Evolutionary conservation across 1,140 invertebrate species (phyloP).

Genomic region (Cotesia glomerata): DNA sequence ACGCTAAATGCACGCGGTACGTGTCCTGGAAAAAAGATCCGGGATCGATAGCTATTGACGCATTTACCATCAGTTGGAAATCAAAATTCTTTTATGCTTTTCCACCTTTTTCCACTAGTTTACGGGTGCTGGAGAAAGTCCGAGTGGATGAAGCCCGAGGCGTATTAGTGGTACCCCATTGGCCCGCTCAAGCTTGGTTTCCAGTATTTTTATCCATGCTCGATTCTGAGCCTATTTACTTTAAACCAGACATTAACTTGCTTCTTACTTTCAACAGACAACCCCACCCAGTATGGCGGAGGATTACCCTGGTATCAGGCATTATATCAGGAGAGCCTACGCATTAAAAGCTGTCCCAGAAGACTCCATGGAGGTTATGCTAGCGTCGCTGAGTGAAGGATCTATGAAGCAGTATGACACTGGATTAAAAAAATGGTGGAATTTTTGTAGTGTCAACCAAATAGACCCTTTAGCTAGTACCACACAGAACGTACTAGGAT

Average conservation of each 20-base stretch:
- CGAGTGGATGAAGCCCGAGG: constrained; percentile 24
- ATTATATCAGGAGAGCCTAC: constrained; percentile 28
- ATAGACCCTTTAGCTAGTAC: constrained; percentile 24
- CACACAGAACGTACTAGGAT: not conserved
- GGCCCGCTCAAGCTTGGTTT: constrained; percentile 32
- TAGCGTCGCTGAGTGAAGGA: constrained; percentile 19
- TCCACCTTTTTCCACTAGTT: no score
- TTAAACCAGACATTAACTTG: constrained; percentile 24
- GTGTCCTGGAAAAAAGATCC: no score
- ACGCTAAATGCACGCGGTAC: no score
- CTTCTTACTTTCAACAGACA: constrained; percentile 24
- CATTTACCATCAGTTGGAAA: no score
- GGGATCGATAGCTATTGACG: no score
- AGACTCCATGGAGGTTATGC: constrained; percentile 19
- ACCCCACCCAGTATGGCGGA: constrained; percentile 22
- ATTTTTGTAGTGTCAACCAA: constrained; percentile 9
- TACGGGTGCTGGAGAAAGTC: constrained; percentile 35
- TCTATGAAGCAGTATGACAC: constrained; percentile 18
- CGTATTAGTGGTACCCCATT: constrained; percentile 29
- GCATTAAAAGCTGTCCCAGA: no score
- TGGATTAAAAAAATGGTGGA: constrained; percentile 30
- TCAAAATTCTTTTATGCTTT: no score
- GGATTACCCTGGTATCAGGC: constrained; percentile 31
- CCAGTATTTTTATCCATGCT: constrained; percentile 21
- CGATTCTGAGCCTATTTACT: constrained; percentile 16